Evolutionary conservation across 2,888 invertebrate genomes (phyloP).

Genomic region (Dryococelus australis): DNA sequence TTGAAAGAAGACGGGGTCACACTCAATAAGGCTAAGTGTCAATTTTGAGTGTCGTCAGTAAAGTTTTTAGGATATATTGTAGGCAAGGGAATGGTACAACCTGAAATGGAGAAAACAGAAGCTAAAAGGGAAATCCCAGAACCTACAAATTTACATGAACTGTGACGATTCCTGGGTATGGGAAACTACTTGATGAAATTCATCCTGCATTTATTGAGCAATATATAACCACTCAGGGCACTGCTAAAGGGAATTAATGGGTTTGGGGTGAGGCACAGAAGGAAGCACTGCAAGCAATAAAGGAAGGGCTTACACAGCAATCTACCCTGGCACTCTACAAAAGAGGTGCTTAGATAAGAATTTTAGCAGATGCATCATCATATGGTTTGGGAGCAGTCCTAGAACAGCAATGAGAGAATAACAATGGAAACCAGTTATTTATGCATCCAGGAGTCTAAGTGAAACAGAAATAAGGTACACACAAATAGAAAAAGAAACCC

Average conservation of each 20-base stretch:
- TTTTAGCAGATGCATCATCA: neutral
- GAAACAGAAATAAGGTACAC: neutral
- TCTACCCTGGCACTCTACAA: neutral
- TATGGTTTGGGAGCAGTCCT: neutral
- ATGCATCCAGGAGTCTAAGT: neutral
- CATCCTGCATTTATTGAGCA: neutral
- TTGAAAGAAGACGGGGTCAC: neutral
- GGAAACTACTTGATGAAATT: neutral
- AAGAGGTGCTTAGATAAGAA: neutral
- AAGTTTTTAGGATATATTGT: neutral
- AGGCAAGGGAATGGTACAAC: neutral
- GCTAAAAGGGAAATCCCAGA: neutral
- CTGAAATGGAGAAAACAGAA: neutral
- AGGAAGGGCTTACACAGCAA: neutral
- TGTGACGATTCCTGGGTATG: neutral
- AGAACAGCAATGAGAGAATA: neutral
- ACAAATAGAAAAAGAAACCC: neutral
- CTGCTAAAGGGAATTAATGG: neutral
- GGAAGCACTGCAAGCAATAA: neutral
- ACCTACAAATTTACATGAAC: neutral
- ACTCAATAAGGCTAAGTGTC: neutral
- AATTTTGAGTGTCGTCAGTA: neutral
- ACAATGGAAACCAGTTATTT: neutral
- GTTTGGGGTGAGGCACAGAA: neutral
- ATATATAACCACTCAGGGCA: neutral